These are phyloP conservation scores for Puma concolor DNA, from an alignment of 2,113 vertebrate genomes.

Conservation along the genomic window DNA sequence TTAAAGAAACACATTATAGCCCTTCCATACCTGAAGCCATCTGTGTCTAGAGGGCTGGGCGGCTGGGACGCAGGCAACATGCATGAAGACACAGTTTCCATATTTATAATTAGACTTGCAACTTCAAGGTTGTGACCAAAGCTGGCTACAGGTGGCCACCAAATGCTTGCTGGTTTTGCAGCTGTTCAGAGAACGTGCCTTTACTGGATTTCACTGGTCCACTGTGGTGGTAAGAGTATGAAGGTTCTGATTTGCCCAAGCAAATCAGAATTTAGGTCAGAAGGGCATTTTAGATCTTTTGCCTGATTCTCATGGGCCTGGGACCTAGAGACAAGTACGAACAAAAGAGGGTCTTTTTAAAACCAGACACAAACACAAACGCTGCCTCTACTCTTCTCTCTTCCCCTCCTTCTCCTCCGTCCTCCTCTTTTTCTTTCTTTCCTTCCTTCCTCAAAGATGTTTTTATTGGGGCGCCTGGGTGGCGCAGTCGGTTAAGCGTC, in stretches of 20 bases:
- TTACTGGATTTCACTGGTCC: neutral
- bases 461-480: too few species aligned
- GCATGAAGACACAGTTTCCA: neutral
- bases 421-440: too few species aligned
- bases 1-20: neutral
- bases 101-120: neutral
- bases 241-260: neutral
- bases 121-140: neutral
- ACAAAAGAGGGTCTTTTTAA: neutral
- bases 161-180: neutral
- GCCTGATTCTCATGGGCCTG: neutral
- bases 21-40: neutral
- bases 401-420: too few species aligned
- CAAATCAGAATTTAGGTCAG: neutral
- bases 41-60: neutral
- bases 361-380: neutral
- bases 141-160: neutral
- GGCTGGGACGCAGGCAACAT: neutral
- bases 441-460: neutral
- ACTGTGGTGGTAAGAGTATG: rapidly evolving
- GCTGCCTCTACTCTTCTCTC: too few species aligned
- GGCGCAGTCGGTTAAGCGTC: too few species aligned
- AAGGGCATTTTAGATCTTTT: neutral
- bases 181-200: neutral
- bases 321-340: neutral